These are phyloP conservation scores for Lophochroa leadbeateri DNA, from an alignment of 2,113 vertebrate genomes.

Conservation along the genomic window DNA sequence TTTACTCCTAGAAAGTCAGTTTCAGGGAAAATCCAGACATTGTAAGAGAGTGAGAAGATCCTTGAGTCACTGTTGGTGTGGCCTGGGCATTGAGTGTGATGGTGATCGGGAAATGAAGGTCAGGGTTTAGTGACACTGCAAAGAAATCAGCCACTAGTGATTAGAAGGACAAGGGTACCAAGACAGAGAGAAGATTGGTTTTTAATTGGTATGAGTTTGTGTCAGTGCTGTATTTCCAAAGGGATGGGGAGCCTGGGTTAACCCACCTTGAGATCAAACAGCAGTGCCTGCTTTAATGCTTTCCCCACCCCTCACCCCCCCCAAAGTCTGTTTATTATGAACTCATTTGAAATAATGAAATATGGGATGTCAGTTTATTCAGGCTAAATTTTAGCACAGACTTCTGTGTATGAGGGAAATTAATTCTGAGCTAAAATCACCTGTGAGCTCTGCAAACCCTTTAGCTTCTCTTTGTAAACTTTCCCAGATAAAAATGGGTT, in stretches of 20 bases:
- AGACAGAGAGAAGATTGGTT: not conserved
- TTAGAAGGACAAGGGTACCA: not conserved
- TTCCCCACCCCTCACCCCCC: rapidly evolving
- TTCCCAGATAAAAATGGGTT: not conserved
- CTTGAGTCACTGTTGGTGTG: not conserved
- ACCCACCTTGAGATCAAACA: not conserved
- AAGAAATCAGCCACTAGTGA: not conserved
- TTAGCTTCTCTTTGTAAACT: not conserved
- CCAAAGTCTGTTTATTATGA: not conserved
- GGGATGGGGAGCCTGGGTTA: not conserved
- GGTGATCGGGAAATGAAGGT: not conserved
- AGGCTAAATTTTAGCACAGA: not conserved
- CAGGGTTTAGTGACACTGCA: not conserved
- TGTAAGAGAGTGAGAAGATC: not conserved
- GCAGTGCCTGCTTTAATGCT: not conserved
- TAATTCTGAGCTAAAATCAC: not conserved
- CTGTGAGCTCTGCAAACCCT: not conserved
- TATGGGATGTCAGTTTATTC: not conserved
- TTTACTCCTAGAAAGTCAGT: not conserved
- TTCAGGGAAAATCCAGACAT: not conserved
- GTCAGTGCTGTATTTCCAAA: not conserved
- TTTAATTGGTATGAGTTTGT: not conserved
- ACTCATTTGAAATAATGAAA: not conserved
- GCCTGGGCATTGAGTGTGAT: not conserved
- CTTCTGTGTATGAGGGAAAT: not conserved